A percentile compares a stretch with the other conserved stretches of the same genome.
phyloP scores from a whole-genome alignment of 2,797 vertebrate genomes.

The Oreochromis grahami region DNA sequence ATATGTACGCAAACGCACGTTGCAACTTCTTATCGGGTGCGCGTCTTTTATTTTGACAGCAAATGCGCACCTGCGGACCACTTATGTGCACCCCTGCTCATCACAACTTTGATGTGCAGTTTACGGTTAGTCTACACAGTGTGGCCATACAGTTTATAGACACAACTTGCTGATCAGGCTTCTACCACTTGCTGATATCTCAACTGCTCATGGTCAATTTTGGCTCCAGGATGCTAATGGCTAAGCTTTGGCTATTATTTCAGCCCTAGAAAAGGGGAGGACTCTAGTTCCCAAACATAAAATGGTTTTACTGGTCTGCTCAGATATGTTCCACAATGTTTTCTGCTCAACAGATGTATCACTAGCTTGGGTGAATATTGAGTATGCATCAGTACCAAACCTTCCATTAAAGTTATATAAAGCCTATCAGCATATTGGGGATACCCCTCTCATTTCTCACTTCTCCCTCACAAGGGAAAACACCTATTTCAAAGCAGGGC shows the following conservation, averaged over 20 bases:
- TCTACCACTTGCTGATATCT: background rate
- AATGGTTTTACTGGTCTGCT: background rate
- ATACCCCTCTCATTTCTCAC: background rate
- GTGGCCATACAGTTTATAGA: background rate
- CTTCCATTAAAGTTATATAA: background rate
- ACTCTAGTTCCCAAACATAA: background rate
- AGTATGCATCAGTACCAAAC: background rate
- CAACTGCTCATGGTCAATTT: background rate
- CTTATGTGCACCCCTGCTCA: too few relatives aligned
- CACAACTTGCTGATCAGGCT: background rate
- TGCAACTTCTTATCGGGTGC: too few relatives aligned
- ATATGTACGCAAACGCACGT: too few relatives aligned
- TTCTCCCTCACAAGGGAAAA: background rate
- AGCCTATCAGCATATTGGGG: background rate
- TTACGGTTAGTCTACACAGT: background rate
- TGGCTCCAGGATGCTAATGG: background rate
- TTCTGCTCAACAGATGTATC: background rate
- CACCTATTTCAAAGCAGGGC: background rate
- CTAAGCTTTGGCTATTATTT: background rate
- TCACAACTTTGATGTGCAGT: background rate
- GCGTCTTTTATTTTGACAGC: too few relatives aligned
- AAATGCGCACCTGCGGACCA: too few relatives aligned
- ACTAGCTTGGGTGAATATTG: background rate
- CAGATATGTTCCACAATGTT: background rate
- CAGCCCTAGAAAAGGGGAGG: background rate